phyloP scores from a whole-genome alignment of 2,888 invertebrate species.

The Epinotia bilunana region DNA sequence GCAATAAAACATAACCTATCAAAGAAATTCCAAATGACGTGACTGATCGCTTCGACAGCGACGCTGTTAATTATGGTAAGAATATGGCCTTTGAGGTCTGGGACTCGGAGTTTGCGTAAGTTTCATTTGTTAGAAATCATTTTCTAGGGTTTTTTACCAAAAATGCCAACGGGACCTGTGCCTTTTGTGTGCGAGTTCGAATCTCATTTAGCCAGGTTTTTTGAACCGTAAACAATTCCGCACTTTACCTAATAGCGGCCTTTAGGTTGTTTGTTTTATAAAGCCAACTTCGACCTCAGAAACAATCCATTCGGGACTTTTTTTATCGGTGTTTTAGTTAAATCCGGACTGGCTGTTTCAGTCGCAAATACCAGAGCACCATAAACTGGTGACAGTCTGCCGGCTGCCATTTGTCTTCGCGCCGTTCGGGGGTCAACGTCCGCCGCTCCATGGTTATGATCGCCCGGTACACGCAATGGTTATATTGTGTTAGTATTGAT shows the following conservation, averaged over 20 bases:
- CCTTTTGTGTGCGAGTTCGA: not conserved
- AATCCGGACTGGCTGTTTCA: not conserved
- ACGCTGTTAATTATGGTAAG: not conserved
- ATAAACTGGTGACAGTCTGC: slow-evolving; percentile 13
- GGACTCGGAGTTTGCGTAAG: too few relatives aligned
- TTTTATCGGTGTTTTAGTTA: not conserved
- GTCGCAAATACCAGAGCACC: slow-evolving; percentile 14
- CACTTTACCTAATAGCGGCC: not conserved
- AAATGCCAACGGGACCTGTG: not conserved
- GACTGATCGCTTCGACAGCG: not conserved
- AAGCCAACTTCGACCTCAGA: too few relatives aligned
- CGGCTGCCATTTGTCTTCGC: slow-evolving; percentile 29
- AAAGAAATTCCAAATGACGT: not conserved
- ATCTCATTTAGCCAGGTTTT: not conserved
- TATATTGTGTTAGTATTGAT: slow-evolving; percentile 26
- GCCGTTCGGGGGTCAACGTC: slow-evolving; percentile 36
- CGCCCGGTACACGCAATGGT: slow-evolving; percentile 32
- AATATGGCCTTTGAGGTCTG: not conserved
- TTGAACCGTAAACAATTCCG: not conserved
- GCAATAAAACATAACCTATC: not conserved
- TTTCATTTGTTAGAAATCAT: too few relatives aligned
- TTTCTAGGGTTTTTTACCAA: too few relatives aligned
- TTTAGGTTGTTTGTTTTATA: too few relatives aligned
- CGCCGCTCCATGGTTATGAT: slow-evolving; percentile 32
- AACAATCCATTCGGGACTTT: too few relatives aligned